Base-by-base conservation (phyloP, 2,797 vertebrate genomes). In the Lepilemur ruficaudatus region DNA sequence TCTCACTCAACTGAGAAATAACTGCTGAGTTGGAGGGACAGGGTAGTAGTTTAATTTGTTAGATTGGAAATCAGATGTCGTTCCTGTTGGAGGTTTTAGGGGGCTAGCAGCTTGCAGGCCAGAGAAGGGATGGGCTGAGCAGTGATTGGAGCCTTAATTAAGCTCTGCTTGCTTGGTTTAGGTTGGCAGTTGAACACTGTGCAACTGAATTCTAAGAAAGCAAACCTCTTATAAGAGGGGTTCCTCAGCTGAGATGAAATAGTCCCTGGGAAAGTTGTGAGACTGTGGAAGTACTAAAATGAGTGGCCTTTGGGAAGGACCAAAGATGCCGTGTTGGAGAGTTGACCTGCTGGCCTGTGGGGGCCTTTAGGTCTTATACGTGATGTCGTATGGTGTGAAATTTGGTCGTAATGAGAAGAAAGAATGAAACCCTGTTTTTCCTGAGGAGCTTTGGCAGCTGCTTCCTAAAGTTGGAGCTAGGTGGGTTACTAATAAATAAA, bases 61-160 rank as follows among this genome's bases (percentile, higher is more conserved):
- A n/a, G 50, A 84, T 87, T 87, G 80, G 76, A 85, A 92, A 38
- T 87, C 76, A 55, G 67, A 52, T 57, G 55, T 92, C 93, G 70
- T 50, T 69, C 35, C 25, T 70, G 10, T 80, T 57, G 50, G 85
- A 84, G 57, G 35, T 70, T 75, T 65, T 57, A 38, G 14, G 65
- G 92, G 18, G 11, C 63, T 80, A 52, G 48, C 8, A 17, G 59
- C 55, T 92, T 9, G 0, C 32, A 63, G 87, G 30, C 80, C 4
- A 1, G 38, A 61, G 35, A 67, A 80, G 70, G 72, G 57, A 50
- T 23, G 23, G 35, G 23, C 83, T 41, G 9, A 70, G 18, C 28
- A 57, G 28, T 70, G 63, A 25, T 9, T 38, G 67, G 79, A 92
- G 46, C 8, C 61, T 52, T 46, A 11, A 1, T 52, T 46, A 11